Percentiles rank a stretch among this genome's conserved stretches.
Evolutionary conservation across 1,140 invertebrate species (phyloP).

Genomic region (Aphaenogaster floridana): DNA sequence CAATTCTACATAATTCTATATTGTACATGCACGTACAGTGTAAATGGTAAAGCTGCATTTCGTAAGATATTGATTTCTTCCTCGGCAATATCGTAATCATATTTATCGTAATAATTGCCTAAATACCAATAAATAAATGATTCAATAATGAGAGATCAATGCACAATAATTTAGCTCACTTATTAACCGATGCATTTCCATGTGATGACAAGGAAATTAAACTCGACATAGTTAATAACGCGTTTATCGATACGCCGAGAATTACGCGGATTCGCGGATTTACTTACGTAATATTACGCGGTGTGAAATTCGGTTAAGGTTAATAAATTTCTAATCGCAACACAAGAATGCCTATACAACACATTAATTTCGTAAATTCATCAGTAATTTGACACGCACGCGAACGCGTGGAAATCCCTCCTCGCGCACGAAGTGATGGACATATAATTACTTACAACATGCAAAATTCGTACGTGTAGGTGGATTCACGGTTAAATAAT

Average conservation of each 20-base stretch:
- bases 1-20: too few species aligned
- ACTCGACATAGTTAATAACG: conserved; percentile 29
- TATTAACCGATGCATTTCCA: conserved; percentile 14
- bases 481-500: conserved; percentile 16
- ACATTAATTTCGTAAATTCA: conserved; percentile 36
- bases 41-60: background rate
- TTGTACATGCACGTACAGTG: background rate
- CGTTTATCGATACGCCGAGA: conserved; percentile 27
- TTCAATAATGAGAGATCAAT: conserved; percentile 18
- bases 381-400: background rate
- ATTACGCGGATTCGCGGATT: conserved; percentile 1
- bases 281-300: background rate
- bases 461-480: conserved; percentile 9
- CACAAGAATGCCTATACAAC: background rate
- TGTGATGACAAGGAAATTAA: conserved; percentile 27
- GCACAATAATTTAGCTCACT: background rate
- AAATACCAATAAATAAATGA: conserved; percentile 2
- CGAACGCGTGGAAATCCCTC: background rate
- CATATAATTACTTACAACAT: conserved; percentile 44
- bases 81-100: background rate
- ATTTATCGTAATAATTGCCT: background rate
- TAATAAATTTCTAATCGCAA: conserved; percentile 48
- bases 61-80: conserved; percentile 6
- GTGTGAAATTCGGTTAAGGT: background rate
- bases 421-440: conserved; percentile 14